phyloP scores from a whole-genome alignment of 2,888 invertebrate species.

The Andrena bicolor region DNA sequence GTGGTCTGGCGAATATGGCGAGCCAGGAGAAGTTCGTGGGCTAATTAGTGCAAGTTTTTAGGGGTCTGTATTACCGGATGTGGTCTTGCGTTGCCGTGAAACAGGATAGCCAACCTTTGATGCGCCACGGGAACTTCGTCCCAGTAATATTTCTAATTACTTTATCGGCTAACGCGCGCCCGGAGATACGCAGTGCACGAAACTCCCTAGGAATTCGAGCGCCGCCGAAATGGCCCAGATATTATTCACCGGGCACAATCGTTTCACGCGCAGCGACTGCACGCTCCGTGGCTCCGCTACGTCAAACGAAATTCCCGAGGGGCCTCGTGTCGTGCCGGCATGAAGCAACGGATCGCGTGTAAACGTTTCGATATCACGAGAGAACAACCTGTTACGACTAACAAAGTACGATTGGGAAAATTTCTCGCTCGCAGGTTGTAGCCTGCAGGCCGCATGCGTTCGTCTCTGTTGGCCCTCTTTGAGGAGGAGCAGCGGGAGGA shows the following conservation, averaged over 20 bases:
- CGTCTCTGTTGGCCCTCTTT: constrained; percentile 12
- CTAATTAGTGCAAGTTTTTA: constrained; percentile 34
- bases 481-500: constrained; percentile 11
- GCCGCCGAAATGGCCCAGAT: not conserved
- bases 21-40: constrained; percentile 12
- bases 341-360: constrained; percentile 51
- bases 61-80: not conserved
- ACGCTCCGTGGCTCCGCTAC: constrained; percentile 4
- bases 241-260: not conserved
- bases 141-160: not conserved
- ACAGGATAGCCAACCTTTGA: not conserved
- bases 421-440: constrained; percentile 22
- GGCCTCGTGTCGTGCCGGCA: constrained; percentile 33
- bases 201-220: not conserved
- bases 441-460: not conserved
- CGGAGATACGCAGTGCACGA: not conserved
- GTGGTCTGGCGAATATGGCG: constrained; percentile 8
- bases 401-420: constrained; percentile 60
- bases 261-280: constrained; percentile 1
- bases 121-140: not conserved
- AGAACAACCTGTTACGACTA: constrained; percentile 57
- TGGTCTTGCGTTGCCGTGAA: not conserved
- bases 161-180: not conserved
- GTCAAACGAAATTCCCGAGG: constrained; percentile 37
- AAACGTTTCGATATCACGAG: constrained; percentile 55